Base-by-base conservation (phyloP, 2,797 vertebrate genomes). In the Oryzias dopingdopingensis region DNA sequence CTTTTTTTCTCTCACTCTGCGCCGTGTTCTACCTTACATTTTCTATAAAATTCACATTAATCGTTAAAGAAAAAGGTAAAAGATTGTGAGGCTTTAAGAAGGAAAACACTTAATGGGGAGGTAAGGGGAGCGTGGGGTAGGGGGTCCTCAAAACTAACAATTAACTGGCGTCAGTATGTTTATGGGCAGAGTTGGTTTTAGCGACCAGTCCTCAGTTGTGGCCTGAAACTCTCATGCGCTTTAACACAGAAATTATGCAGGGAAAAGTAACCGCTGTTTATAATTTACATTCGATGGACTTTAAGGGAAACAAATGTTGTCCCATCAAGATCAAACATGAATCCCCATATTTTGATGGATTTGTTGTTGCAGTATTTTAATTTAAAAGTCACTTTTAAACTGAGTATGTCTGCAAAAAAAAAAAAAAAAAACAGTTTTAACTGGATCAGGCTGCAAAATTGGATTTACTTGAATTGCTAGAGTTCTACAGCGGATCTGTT, bases 101-200 rank as follows among this genome's bases (percentile, higher is more conserved):
- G 61, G 66, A 74, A 71, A 52, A 64, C 72, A 73, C 62, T 67
- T 59, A 56, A 50, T 49, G 49, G 50, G 51, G 29, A 53, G 52
- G 64, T 55, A 52, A 56, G 42, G 42, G 48, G 62, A 56, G 45
- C 48, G 47, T 16, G 15, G 51, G 52, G 61, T 56, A 44, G 57
- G 49, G 37, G 55, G 79, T 70, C 87, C 82, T 91, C 92, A 82
- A 92, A 89, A 93, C 80, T 84, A 90, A 83, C 88, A 91, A 90
- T 92, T 92, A 92, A 86, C 82, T 90, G 90, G 78, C 81, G 76
- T 90, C 88, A 60, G 82, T 87, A 83, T 93, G 81, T 91, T 93
- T 92, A 88, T 74, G 83, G 83, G 66, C 75, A 59, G 79, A 84
- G 67, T 90, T 89, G 90, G 81, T 89, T 92, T 89, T 90, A 83